phyloP scores from a whole-genome alignment of 2,797 vertebrate species.

The Botia almorhae region DNA sequence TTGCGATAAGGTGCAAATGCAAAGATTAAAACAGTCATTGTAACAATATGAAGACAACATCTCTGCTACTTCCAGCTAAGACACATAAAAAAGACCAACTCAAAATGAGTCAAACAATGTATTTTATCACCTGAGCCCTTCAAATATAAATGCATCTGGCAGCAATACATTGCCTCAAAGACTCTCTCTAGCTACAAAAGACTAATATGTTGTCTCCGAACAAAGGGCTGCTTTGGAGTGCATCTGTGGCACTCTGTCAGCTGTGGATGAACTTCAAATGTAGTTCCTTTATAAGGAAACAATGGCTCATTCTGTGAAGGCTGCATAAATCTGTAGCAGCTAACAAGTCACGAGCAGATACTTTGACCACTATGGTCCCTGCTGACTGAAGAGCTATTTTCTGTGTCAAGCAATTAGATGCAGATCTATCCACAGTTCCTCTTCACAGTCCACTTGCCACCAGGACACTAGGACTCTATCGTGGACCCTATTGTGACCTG shows the following conservation, averaged over 20 bases:
- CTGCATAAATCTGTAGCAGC: not conserved
- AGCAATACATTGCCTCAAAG: conserved; percentile 4
- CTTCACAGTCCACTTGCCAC: too few relatives aligned
- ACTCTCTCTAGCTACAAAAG: conserved; percentile 5
- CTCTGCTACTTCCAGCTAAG: conserved; percentile 7
- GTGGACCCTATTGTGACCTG: not conserved
- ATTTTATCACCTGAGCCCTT: not conserved
- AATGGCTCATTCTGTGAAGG: conserved; percentile 30
- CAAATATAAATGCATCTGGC: conserved; percentile 12
- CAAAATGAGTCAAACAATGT: conserved; percentile 4
- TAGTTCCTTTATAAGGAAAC: conserved; percentile 25
- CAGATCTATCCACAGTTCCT: not conserved
- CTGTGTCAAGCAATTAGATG: conserved; percentile 9
- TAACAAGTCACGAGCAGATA: conserved; percentile 19
- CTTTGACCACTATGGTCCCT: conserved; percentile 8
- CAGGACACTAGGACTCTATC: too few relatives aligned
- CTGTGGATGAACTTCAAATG: conserved; percentile 35
- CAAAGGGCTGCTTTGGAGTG: conserved; percentile 22
- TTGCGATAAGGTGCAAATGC: not conserved
- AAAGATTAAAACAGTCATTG: not conserved
- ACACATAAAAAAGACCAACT: conserved; percentile 9
- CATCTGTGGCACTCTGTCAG: conserved; percentile 29
- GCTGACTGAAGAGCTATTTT: conserved; percentile 14
- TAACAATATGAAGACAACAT: conserved; percentile 2
- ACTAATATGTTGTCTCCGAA: conserved; percentile 22